phyloP scores from a whole-genome alignment of 2,888 invertebrate species.

The Cephus nigrinus region DNA sequence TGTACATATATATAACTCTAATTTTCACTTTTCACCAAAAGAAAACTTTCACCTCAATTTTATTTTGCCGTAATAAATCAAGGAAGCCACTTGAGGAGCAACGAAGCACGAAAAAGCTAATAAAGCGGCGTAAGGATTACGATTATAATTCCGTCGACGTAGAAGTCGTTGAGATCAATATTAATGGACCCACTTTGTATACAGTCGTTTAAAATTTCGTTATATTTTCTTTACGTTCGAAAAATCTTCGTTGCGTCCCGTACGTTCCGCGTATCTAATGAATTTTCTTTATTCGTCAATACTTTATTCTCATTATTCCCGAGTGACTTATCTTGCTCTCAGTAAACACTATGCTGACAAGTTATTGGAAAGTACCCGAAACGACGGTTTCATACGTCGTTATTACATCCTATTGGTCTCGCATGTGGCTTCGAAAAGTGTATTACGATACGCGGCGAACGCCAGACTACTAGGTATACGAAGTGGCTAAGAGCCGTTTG shows the following conservation, averaged over 20 bases:
- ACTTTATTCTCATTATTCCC: neutral
- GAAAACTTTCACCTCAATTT: neutral
- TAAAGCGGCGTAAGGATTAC: neutral
- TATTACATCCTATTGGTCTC: slow-evolving; percentile 7
- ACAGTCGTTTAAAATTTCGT: neutral
- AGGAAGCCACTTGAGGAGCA: neutral
- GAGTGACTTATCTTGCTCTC: neutral
- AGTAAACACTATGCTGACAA: neutral
- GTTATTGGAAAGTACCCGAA: neutral
- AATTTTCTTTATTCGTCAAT: neutral
- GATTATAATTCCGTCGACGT: neutral
- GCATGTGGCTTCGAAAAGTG: slow-evolving; percentile 47
- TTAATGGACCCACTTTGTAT: neutral
- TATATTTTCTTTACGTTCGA: neutral
- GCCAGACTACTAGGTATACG: slow-evolving; percentile 61
- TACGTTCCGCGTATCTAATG: neutral
- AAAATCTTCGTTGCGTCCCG: neutral
- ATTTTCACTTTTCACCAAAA: neutral
- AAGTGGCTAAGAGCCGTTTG: slow-evolving; percentile 62
- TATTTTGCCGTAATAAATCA: neutral
- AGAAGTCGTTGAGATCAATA: neutral
- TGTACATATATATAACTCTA: neutral
- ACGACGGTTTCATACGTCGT: neutral
- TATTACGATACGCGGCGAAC: slow-evolving; percentile 60
- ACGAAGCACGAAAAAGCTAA: neutral